Evolutionary conservation across 2,888 invertebrate genomes (phyloP), one percentile per base, ranked within the genome.

Genomic region (Caenorhabditis japonica): DNA sequence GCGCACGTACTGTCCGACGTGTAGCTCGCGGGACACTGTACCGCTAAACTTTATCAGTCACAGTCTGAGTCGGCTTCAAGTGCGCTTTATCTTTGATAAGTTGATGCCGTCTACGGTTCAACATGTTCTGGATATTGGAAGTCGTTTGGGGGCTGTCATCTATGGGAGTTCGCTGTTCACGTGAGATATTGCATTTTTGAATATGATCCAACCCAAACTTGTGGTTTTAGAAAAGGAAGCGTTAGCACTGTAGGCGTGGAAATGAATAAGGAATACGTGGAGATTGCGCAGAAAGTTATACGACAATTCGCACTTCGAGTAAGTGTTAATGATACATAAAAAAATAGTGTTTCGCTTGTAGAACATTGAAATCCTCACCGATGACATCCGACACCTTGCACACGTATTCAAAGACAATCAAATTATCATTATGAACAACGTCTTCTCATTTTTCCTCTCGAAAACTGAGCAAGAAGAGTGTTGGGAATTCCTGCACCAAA

Each of bases 391-490:
- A 77, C 89, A 91, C 12, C 89, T 90, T 69, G 87, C 89, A 71
- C 91, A 91, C 69, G 84, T 91, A 33, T 86, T 92, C 17, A 82
- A 89, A 62, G 87, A 88, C 62, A 91, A 92, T 13, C 90, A 92
- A 87, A 89, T 91, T 0, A 89, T 92, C 55, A 88, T 92, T 25
- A 88, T 92, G 60, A 91, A 92, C 80, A 93, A 92, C 88, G 91
- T 92, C 2, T 91, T 92, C 84, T 92, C 92, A 83, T 92, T 92
- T 86, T 92, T 92, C 88, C 88, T 91, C 68, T 88, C 91, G 41
- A 85, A 88, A 59, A 90, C 90, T 33, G 90, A 90, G 61, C 92
- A 92, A 73, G 56, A 64, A 21, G 55, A 66, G 21, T 83, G 81
- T 43, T 80, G 80, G 81, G 59, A 71, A 38, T 77, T 76, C 56